phyloP scores from a whole-genome alignment of 2,797 vertebrate genomes.

The Neostethus bicornis region DNA sequence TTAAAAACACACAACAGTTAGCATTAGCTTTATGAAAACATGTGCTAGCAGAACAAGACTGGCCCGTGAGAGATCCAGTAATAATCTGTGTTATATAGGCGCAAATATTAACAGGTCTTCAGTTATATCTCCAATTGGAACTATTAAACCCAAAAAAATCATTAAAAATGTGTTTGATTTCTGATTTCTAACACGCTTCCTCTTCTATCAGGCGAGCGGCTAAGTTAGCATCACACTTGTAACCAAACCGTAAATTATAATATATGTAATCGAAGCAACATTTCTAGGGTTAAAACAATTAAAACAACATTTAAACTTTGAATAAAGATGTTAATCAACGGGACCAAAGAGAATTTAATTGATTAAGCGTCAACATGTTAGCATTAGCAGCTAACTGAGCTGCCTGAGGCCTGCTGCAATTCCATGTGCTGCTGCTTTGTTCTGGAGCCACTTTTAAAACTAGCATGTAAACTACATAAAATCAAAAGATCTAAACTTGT shows the following conservation, averaged over 20 bases:
- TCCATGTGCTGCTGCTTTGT: slow-evolving; percentile 89
- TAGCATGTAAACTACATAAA: slow-evolving; percentile 27
- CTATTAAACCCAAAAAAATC: neutral
- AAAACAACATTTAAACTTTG: neutral
- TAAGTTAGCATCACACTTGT: slow-evolving; percentile 10
- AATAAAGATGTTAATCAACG: fast-evolving
- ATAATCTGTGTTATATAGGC: no score
- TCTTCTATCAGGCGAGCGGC: slow-evolving; percentile 29
- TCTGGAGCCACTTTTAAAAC: slow-evolving; percentile 78
- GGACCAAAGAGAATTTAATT: neutral
- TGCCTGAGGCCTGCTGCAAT: slow-evolving; percentile 72
- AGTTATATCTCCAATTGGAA: no score
- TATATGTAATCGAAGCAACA: neutral
- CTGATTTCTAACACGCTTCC: slow-evolving; percentile 8
- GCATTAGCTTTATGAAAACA: slow-evolving; percentile 55
- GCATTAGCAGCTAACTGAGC: slow-evolving; percentile 41
- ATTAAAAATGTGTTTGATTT: neutral
- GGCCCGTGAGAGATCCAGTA: slow-evolving; percentile 20
- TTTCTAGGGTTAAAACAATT: neutral
- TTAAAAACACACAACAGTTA: slow-evolving; percentile 56
- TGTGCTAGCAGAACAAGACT: slow-evolving; percentile 51
- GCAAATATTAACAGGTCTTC: no score
- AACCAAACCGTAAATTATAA: neutral
- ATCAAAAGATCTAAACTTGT: no score
- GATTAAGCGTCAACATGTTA: slow-evolving; percentile 5